Evolutionary conservation across 2,888 invertebrate genomes (phyloP), one percentile per base, ranked within the genome.

Genomic region (Trachelus iudaicus): DNA sequence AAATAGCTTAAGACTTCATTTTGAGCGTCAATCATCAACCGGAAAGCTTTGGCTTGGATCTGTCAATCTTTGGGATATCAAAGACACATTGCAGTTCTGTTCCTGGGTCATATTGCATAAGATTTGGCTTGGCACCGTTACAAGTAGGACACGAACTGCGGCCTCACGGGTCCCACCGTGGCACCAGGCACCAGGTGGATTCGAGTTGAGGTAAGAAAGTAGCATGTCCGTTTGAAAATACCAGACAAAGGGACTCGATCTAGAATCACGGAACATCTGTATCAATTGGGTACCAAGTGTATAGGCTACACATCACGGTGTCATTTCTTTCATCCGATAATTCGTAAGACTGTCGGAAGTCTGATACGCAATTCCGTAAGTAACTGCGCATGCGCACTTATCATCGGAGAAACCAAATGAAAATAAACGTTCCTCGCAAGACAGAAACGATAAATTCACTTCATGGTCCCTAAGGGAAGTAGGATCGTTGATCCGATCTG

Each of bases 111-210:
- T n/a, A 56, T 69, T 77, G 75, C 33, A 37, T 69, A 75, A 77
- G 40, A 74, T 77, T 77, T 34, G 69, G 69, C 75, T 75, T 77
- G 77, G 77, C 77, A 69, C 56, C 74, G 74, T 71, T 71, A 69
- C 75, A 77, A 75, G 37, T 77, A 34, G 69, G 75, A 77, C 77
- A 31, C 75, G 71, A 56, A 31, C 31, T 69, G 75, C 77, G 75
- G 74, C 34, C 69, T 37, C 75, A 71, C 69, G 71, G 33, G 23
- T 69, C 69, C 71, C 77, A 13, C 75, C 23, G 77, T 34, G 35
- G 77, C 71, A 71, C 71, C 71, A 34, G 33, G 71, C 75, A 77
- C 77, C 77, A 77, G 77, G 75, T 77, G 77, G 77, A 73, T 77
- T 35, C 73, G 74, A 31, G 31, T 15, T 74, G 9, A 30, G 23